Conservation (phyloP, 2,888 invertebrate species). For the Linyphia triangularis region DNA sequence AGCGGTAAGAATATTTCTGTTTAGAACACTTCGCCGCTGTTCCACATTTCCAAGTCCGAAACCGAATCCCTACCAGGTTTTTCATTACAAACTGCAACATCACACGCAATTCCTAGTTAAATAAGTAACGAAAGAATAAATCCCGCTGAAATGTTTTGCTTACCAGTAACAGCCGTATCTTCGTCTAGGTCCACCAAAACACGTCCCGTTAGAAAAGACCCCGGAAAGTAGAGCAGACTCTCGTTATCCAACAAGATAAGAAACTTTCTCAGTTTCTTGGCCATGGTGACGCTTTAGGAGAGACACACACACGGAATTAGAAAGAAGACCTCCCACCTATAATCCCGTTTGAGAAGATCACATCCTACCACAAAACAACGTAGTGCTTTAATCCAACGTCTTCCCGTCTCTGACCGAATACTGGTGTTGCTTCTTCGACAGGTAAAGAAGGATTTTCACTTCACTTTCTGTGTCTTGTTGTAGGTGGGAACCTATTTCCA, state of each 20-base stretch:
- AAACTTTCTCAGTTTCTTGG: constrained; percentile 91
- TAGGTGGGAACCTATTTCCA: constrained; percentile 61
- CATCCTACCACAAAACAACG: neutral
- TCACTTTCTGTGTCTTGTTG: constrained; percentile 5
- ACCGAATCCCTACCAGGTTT: no score
- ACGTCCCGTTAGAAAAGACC: constrained; percentile 93
- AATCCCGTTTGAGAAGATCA: neutral
- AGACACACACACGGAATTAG: no score
- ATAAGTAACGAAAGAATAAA: no score
- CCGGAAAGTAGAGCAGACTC: constrained; percentile 94
- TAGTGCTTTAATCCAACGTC: neutral
- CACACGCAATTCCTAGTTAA: no score
- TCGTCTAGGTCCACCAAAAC: constrained; percentile 95
- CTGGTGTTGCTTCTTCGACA: neutral
- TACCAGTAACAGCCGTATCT: constrained; percentile 93
- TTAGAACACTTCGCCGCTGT: no score
- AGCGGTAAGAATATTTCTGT: no score
- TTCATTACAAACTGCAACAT: no score
- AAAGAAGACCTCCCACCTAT: neutral
- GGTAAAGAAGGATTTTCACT: neutral
- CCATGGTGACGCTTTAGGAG: constrained; percentile 73
- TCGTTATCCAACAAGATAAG: constrained; percentile 96
- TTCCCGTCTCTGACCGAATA: neutral
- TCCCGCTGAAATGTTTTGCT: no score
- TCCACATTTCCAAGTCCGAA: no score